A percentile compares a stretch with the other conserved stretches of the same genome.
phyloP scores from a whole-genome alignment of 2,888 invertebrate genomes.

The Isoperla grammatica region DNA sequence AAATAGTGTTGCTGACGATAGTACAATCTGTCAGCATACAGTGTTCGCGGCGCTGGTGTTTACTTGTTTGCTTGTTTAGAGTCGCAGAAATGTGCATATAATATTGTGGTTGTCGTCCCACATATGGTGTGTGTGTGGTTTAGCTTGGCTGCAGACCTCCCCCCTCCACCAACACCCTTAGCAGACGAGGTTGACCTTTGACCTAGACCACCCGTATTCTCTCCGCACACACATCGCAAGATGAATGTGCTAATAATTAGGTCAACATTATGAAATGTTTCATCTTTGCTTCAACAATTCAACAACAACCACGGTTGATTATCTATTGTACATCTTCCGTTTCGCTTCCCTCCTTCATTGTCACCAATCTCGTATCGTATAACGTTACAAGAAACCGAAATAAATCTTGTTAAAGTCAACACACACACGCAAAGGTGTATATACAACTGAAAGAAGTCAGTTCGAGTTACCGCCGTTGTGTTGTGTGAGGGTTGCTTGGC shows the following conservation, averaged over 20 bases:
- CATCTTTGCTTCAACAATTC: not conserved
- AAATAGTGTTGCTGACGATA: no score
- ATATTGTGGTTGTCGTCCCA: no score
- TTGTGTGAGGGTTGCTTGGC: no score
- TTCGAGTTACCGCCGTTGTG: constrained; percentile 4
- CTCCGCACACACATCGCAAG: not conserved
- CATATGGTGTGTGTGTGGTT: no score
- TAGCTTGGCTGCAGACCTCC: no score
- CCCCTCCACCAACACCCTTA: no score
- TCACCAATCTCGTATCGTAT: constrained; percentile 9
- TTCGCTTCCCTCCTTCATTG: not conserved
- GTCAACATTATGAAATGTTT: constrained; percentile 14
- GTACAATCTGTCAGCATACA: no score
- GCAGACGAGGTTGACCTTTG: not conserved
- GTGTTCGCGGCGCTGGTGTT: no score
- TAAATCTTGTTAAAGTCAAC: constrained; percentile 13
- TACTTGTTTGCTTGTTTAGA: no score
- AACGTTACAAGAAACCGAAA: constrained; percentile 9
- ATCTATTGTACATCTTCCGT: constrained; percentile 4
- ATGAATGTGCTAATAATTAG: constrained; percentile 14
- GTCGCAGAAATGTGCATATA: no score
- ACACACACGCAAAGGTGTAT: no score
- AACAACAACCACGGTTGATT: constrained; percentile 3
- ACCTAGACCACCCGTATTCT: constrained; percentile 10
- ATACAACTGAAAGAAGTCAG: constrained; percentile 4